Evolutionary conservation across 2,888 invertebrate genomes (phyloP).

Genomic region (Cepaea hortensis): DNA sequence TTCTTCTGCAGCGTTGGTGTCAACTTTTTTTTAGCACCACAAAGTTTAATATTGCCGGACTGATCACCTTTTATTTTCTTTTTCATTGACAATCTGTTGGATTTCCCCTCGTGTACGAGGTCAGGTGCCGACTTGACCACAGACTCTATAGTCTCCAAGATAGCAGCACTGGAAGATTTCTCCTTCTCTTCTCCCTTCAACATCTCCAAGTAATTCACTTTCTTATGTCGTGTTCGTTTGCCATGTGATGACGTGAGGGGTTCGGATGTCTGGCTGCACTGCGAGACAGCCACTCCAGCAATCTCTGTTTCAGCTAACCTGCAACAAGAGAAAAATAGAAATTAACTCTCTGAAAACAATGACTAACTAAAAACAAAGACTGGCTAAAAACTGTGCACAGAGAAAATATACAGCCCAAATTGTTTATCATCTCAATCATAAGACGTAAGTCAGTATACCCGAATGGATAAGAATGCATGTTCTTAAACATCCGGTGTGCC

Average conservation of each 20-base stretch:
- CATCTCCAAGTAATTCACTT: conserved; percentile 71
- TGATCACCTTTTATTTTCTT: conserved; percentile 25
- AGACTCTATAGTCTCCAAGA: conserved; percentile 43
- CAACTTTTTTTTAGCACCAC: conserved; percentile 25
- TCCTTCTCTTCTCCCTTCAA: conserved; percentile 64
- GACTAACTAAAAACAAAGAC: neutral
- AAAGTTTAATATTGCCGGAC: neutral
- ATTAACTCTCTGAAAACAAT: neutral
- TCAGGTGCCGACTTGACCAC: conserved; percentile 42
- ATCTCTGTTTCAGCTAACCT: neutral
- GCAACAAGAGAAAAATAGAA: conserved; percentile 9
- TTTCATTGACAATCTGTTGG: conserved; percentile 13
- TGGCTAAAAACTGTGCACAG: too few species aligned
- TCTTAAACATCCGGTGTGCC: too few species aligned
- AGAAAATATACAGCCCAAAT: too few species aligned
- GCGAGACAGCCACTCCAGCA: neutral
- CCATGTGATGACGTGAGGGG: neutral
- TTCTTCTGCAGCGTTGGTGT: conserved; percentile 9
- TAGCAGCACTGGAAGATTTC: conserved; percentile 32
- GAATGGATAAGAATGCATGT: too few species aligned
- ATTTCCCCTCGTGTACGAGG: conserved; percentile 12
- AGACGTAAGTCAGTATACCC: too few species aligned
- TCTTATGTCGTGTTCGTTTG: conserved; percentile 69
- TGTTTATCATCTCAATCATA: too few species aligned
- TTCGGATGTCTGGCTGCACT: conserved; percentile 2